A percentile compares a stretch with the other conserved stretches of the same genome.
These are phyloP conservation scores for Ptychoptera albimana DNA, from an alignment of 2,888 invertebrate genomes.

Conservation along the genomic window DNA sequence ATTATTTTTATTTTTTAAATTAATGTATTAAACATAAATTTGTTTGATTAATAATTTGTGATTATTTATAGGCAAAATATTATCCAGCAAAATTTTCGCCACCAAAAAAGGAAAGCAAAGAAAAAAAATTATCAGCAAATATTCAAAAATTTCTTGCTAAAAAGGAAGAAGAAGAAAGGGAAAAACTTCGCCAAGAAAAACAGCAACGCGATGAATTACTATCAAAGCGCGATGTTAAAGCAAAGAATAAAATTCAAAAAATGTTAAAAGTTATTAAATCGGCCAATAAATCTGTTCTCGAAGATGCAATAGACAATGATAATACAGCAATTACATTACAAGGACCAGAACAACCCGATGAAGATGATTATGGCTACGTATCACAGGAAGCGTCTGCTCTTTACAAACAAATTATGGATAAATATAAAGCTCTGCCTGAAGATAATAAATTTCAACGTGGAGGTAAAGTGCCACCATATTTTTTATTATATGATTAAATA, in stretches of 20 bases:
- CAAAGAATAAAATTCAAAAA: slow-evolving; percentile 56
- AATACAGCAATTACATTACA: slow-evolving; percentile 59
- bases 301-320: slow-evolving; percentile 61
- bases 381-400: slow-evolving; percentile 67
- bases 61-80: slow-evolving; percentile 34
- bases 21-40: neutral
- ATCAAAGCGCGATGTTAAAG: slow-evolving; percentile 54
- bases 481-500: slow-evolving; percentile 8
- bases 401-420: slow-evolving; percentile 73
- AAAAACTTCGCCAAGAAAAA: slow-evolving; percentile 42
- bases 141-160: slow-evolving; percentile 70
- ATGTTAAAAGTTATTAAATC: slow-evolving; percentile 78
- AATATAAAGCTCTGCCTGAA: slow-evolving; percentile 55
- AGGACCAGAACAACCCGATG: slow-evolving; percentile 67
- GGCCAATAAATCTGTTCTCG: slow-evolving; percentile 72
- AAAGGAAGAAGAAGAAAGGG: slow-evolving; percentile 63
- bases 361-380: slow-evolving; percentile 83
- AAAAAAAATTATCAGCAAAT: slow-evolving; percentile 52
- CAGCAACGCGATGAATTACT: slow-evolving; percentile 47
- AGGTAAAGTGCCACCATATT: slow-evolving; percentile 26
- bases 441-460: slow-evolving; percentile 50
- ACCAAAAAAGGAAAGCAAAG: slow-evolving; percentile 61
- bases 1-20: neutral
- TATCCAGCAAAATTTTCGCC: slow-evolving; percentile 69
- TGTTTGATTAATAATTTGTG: neutral